These are phyloP conservation scores for Urocynchramus pylzowi DNA, from an alignment of 2,113 vertebrate species.

Conservation along the genomic window DNA sequence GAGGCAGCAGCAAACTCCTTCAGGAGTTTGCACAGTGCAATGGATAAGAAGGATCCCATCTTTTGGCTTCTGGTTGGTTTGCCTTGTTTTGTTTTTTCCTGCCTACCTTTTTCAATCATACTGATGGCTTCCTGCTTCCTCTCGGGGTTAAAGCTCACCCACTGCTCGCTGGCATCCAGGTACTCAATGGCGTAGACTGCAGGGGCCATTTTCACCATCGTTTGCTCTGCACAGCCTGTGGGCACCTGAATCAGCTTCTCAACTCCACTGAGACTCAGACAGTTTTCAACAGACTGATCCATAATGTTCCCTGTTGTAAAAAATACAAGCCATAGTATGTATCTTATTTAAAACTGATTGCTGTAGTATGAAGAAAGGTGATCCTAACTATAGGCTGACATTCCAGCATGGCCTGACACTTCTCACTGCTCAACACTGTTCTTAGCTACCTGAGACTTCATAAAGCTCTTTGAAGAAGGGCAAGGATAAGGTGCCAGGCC, in stretches of 20 bases:
- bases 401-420: neutral
- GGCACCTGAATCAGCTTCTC: conserved; percentile 69
- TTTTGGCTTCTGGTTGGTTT: neutral
- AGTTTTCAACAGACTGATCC: conserved; percentile 33
- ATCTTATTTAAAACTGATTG: neutral
- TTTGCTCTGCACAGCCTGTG: conserved; percentile 78
- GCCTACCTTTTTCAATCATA: conserved; percentile 67
- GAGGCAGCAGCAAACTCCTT: too few species aligned
- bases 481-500: neutral
- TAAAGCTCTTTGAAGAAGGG: neutral
- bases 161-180: conserved; percentile 71
- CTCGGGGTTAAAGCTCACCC: conserved; percentile 63
- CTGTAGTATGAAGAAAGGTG: neutral
- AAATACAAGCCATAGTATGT: neutral
- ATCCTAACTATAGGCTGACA: neutral
- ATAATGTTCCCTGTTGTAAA: conserved; percentile 39
- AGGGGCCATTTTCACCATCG: conserved; percentile 71
- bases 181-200: conserved; percentile 74
- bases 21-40: neutral
- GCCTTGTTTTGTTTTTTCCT: too few species aligned
- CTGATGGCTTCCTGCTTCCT: conserved; percentile 68
- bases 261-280: conserved; percentile 70
- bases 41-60: rapidly evolving
- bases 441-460: neutral
- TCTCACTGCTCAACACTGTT: neutral